Evolutionary conservation across 53 echinoderm and acorn worm genomes (phyloP), one percentile per base, ranked within the genome.

Genomic region (Patiria pectinifera): DNA sequence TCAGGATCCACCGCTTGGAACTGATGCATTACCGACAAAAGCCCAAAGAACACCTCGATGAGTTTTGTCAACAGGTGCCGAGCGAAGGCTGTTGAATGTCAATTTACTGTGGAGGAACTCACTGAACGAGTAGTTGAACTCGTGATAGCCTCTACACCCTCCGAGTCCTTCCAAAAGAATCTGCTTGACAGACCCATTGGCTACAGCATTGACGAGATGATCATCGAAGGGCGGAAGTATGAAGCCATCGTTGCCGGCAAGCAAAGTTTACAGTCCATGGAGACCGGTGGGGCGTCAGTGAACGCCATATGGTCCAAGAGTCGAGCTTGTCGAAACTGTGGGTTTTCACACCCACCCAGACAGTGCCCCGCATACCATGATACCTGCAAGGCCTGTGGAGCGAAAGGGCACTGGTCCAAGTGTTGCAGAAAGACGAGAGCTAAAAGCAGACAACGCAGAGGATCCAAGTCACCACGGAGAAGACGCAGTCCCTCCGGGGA

Each of bases 181-280:
- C 74, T 91, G 23, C 24, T 94, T 3, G 94, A 94, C 71, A 91
- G 81, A 71, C 21, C 93, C 26, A 70, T 91, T 45, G 91, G 87
- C 15, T 45, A 81, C 81, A 47, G 78, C 74, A 48, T 91, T 78
- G 82, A 74, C 3, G 58, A 78, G 2, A 80, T 92, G 66, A 84
- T 91, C 0, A 11, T 60, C n/a, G 89, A 92, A 47, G 92, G 91
- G 1, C 49, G 92, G 4, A 89, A 92, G 45, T 95, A 89, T 46
- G 94, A 94, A 78, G 48, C 78, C 35, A 85, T 13, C 15, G 46
- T 43, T 58, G 74, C 74, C 21, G 3, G 74, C 26, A 78, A 78
- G 78, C 35, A 35, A 35, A 35, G 78, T 10, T 45, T 78, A 11
- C 78, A 78, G 26, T 78, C 78, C 78, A 10, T 78, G 3, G 78